These are phyloP conservation scores for Lissocephala sabroskyi DNA, from an alignment of 2,888 invertebrate genomes.

Conservation along the genomic window DNA sequence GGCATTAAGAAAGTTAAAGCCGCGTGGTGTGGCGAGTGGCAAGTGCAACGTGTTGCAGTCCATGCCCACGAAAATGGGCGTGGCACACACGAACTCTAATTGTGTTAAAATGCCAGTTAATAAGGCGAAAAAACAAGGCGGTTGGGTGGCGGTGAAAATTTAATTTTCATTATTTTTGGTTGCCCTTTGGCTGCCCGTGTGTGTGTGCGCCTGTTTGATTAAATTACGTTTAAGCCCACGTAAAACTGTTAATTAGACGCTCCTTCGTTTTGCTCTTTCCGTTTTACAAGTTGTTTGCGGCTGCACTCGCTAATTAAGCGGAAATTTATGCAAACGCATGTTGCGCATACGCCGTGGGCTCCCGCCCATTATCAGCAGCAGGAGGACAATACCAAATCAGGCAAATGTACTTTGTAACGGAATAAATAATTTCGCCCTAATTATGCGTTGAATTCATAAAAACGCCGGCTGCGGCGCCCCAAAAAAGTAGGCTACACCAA, in stretches of 20 bases:
- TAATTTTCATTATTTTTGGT: not conserved
- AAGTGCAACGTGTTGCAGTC: no score
- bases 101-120: no score
- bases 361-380: conserved; percentile 4
- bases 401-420: no score
- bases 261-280: not conserved
- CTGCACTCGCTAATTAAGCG: conserved; percentile 45
- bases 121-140: no score
- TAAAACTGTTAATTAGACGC: conserved; percentile 41
- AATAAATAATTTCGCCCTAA: no score
- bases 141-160: no score
- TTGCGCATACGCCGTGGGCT: conserved; percentile 48
- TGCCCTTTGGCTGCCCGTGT: not conserved
- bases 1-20: conserved; percentile 16
- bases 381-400: no score
- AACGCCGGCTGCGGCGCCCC: no score
- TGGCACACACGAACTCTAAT: conserved; percentile 10
- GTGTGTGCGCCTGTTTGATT: not conserved
- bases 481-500: conserved; percentile 3
- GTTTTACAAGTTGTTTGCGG: not conserved
- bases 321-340: conserved; percentile 62
- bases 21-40: no score
- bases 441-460: no score
- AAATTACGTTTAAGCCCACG: conserved; percentile 32
- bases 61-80: no score